A percentile compares a stretch with the other conserved stretches of the same genome.
Evolutionary conservation across 1,140 invertebrate species (phyloP).

Genomic region (Akabosia matsudoensis): DNA sequence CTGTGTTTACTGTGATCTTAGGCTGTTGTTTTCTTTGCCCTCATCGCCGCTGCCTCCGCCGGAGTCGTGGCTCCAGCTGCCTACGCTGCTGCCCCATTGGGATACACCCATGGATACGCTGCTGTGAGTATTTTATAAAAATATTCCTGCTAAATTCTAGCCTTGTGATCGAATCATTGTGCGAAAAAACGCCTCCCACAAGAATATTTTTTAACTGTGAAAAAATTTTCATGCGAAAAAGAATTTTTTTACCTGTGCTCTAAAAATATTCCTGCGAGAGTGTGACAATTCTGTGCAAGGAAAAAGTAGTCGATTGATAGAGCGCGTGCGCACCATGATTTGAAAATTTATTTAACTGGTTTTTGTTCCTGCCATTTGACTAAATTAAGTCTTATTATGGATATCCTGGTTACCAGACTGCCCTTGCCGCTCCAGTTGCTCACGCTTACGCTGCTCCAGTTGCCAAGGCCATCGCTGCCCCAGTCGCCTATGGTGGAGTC

Average conservation of each 20-base stretch:
- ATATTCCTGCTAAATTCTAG: not conserved
- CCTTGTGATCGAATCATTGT: not conserved
- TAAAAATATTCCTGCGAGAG: no score
- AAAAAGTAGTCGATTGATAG: not conserved
- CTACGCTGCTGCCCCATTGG: slow-evolving; percentile 22
- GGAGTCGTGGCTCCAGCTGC: slow-evolving; percentile 26
- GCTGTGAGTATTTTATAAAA: not conserved
- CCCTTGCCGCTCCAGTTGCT: not conserved
- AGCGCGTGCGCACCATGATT: not conserved
- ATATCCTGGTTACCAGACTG: slow-evolving; percentile 3
- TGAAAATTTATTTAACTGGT: not conserved
- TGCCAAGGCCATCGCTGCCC: slow-evolving; percentile 19
- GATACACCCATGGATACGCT: slow-evolving; percentile 16
- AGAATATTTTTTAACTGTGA: no score
- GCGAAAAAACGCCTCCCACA: no score
- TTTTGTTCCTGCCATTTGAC: slow-evolving; percentile 10
- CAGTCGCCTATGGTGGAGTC: not conserved
- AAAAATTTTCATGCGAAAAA: no score
- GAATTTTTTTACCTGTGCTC: no score
- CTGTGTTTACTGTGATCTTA: not conserved
- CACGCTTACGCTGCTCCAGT: slow-evolving; percentile 5
- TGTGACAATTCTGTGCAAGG: not conserved
- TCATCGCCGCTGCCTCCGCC: slow-evolving; percentile 19
- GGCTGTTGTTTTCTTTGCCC: slow-evolving; percentile 25
- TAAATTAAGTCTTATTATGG: slow-evolving; percentile 16